These are phyloP conservation scores for Anniella stebbinsi DNA, from an alignment of 2,797 vertebrate species.

Conservation along the genomic window DNA sequence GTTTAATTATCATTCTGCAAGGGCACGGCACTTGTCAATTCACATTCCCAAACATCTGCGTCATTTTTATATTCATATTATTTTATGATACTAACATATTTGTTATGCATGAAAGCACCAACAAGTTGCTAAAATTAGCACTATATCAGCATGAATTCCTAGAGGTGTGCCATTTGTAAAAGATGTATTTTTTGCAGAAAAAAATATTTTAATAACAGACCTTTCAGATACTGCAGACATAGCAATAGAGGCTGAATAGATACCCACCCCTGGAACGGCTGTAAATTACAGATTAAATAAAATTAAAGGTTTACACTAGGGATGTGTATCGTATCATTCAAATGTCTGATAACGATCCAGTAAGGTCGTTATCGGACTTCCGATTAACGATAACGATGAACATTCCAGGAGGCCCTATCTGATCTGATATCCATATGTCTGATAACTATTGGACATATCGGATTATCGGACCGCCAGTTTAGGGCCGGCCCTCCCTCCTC, in stretches of 20 bases:
- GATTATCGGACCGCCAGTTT: too few species aligned
- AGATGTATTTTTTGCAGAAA: accelerated
- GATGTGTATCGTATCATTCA: too few species aligned
- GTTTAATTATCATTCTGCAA: conserved; percentile 8
- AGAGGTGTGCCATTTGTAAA: background rate
- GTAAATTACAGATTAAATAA: background rate
- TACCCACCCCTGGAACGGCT: background rate
- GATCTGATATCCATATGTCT: too few species aligned
- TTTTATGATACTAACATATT: background rate
- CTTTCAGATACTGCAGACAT: conserved; percentile 3
- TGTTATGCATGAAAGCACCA: background rate
- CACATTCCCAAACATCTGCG: conserved; percentile 25
- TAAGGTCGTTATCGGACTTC: too few species aligned
- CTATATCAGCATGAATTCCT: background rate
- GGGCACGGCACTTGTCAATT: background rate
- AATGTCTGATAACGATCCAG: too few species aligned
- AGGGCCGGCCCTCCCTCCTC: too few species aligned
- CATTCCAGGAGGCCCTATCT: too few species aligned
- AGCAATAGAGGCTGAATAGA: background rate
- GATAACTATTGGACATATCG: too few species aligned
- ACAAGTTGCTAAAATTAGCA: conserved; percentile 13
- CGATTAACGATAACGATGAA: too few species aligned
- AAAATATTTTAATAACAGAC: background rate
- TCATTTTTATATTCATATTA: background rate
- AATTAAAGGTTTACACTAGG: background rate